Evolutionary conservation across 2,888 invertebrate species (phyloP).

Genomic region (Hypomecis punctinalis): DNA sequence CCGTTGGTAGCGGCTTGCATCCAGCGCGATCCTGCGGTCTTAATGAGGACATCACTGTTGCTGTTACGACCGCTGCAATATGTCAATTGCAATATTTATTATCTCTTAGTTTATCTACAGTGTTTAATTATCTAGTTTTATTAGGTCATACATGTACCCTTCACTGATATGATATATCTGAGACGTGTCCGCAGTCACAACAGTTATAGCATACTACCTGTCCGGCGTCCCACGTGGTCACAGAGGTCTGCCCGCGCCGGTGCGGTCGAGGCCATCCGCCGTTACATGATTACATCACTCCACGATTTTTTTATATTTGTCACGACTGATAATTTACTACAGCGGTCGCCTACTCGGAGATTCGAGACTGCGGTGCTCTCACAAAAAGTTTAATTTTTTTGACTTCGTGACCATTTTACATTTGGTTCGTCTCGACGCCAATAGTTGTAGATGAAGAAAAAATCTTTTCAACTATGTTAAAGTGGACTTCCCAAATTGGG

Average conservation of each 20-base stretch:
- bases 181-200: constrained; percentile 19
- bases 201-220: constrained; percentile 21
- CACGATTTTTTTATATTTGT: constrained; percentile 45
- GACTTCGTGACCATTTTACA: constrained; percentile 9
- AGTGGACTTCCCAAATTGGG: neutral
- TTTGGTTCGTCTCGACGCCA: constrained; percentile 11
- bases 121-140: neutral
- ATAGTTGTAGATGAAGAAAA: constrained; percentile 3
- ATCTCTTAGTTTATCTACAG: neutral
- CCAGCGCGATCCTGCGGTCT: too few species aligned
- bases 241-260: constrained; percentile 35
- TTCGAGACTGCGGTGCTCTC: constrained; percentile 17
- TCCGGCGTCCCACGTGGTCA: constrained; percentile 48
- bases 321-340: constrained; percentile 36
- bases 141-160: neutral
- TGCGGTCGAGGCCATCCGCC: constrained; percentile 48
- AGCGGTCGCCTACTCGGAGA: constrained; percentile 21
- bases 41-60: too few species aligned
- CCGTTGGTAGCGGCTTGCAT: too few species aligned
- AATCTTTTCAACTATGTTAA: constrained; percentile 6
- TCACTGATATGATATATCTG: constrained; percentile 11
- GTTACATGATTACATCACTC: constrained; percentile 66
- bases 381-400: constrained; percentile 26
- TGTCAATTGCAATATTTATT: constrained; percentile 2
- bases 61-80: too few species aligned